Conservation (phyloP, 1,140 invertebrate species). For the Drosophila sturtevanti region DNA sequence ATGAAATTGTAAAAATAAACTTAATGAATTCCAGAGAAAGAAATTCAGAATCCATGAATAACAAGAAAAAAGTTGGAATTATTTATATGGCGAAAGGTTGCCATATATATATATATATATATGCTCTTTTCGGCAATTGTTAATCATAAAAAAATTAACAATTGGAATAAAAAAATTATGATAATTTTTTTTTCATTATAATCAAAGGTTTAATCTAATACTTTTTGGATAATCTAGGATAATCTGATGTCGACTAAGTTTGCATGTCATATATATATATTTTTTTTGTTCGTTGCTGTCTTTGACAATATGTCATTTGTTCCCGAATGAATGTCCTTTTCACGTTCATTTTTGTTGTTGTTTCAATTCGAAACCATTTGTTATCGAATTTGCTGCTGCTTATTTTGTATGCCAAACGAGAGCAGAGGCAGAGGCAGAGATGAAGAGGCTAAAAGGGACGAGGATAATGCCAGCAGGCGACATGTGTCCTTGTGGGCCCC, state of each 20-base stretch:
- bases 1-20: no score
- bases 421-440: slow-evolving; percentile 21
- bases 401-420: slow-evolving; percentile 69
- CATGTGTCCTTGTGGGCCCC: slow-evolving; percentile 50
- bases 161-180: no score
- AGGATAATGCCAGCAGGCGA: slow-evolving; percentile 40
- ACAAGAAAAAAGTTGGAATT: no score
- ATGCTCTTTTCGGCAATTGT: no score
- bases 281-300: slow-evolving; percentile 26
- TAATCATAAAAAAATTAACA: no score
- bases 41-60: no score
- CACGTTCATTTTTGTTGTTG: slow-evolving; percentile 55
- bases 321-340: slow-evolving; percentile 61
- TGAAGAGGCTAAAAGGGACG: slow-evolving; percentile 4
- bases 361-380: slow-evolving; percentile 75
- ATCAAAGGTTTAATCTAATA: no score
- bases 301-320: slow-evolving; percentile 79
- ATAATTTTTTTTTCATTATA: no score
- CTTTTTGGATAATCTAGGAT: no score
- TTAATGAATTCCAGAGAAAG: no score
- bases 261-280: slow-evolving; percentile 15
- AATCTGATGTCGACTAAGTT: not conserved
- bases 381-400: slow-evolving; percentile 77
- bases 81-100: no score
- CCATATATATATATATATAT: no score